A percentile compares a stretch with the other conserved stretches of the same genome.
These are phyloP conservation scores for Campoletis raptor DNA, from an alignment of 2,888 invertebrate species.

Conservation along the genomic window DNA sequence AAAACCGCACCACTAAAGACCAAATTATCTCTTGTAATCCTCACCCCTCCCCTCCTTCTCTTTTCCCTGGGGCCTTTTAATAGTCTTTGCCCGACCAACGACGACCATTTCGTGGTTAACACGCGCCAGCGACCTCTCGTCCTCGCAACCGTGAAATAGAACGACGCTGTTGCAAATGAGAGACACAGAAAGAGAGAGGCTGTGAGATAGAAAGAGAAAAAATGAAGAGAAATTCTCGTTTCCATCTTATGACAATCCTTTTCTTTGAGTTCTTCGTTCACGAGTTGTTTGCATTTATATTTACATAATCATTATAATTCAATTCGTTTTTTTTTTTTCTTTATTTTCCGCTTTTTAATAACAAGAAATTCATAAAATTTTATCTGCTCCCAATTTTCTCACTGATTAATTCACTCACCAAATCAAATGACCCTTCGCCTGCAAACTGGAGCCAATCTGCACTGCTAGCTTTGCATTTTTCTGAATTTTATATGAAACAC, in stretches of 20 bases:
- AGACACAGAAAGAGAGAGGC: background rate
- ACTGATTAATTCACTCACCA: too few species aligned
- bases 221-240: background rate
- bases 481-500: too few species aligned
- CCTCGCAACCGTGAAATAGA: conserved; percentile 25
- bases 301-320: background rate
- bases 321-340: too few species aligned
- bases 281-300: background rate
- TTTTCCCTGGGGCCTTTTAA: conserved; percentile 11
- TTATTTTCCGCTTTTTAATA: too few species aligned
- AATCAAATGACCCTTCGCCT: too few species aligned
- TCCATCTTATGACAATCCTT: background rate
- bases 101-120: conserved; percentile 28
- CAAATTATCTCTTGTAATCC: conserved; percentile 48
- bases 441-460: too few species aligned
- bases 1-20: conserved; percentile 48
- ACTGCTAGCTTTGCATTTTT: too few species aligned
- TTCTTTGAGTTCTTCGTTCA: background rate
- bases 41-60: background rate
- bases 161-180: conserved; percentile 5
- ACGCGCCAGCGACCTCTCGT: conserved; percentile 17
- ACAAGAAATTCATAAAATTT: too few species aligned
- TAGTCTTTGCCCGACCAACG: background rate
- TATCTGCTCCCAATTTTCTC: too few species aligned
- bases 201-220: background rate